Percentiles rank a stretch among this genome's conserved stretches.
Evolutionary conservation across 2,888 invertebrate species (phyloP).

Genomic region (Harpagoxenus sublaevis): DNA sequence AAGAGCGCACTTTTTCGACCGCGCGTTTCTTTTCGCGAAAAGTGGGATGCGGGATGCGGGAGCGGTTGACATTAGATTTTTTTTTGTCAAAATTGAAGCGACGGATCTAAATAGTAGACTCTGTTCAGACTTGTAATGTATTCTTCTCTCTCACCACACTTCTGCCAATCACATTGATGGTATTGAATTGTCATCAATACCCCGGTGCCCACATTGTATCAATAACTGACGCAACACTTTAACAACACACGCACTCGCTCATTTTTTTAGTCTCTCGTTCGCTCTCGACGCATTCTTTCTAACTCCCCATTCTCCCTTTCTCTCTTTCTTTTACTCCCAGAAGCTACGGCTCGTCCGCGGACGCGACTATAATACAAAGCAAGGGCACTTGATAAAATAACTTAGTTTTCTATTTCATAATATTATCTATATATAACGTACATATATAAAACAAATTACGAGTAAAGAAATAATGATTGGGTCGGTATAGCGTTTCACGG

Average conservation of each 20-base stretch:
- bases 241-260: conserved; percentile 70
- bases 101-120: conserved; percentile 82
- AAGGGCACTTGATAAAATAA: conserved; percentile 89
- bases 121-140: conserved; percentile 85
- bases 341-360: conserved; percentile 84
- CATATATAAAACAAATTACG: conserved; percentile 85
- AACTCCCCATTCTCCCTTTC: conserved; percentile 49
- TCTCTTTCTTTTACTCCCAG: conserved; percentile 76
- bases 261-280: conserved; percentile 56
- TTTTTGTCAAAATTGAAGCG: conserved; percentile 75
- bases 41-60: conserved; percentile 69
- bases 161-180: conserved; percentile 77
- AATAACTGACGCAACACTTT: conserved; percentile 82
- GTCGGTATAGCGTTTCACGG: conserved; percentile 81
- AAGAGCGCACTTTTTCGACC: background rate
- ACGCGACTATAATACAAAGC: conserved; percentile 88
- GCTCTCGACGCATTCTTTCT: conserved; percentile 57
- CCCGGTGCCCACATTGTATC: conserved; percentile 80
- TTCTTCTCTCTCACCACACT: conserved; percentile 83
- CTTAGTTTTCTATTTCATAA: conserved; percentile 87
- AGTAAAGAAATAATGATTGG: conserved; percentile 84
- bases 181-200: conserved; percentile 78
- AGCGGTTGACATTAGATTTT: conserved; percentile 65
- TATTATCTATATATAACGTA: conserved; percentile 86
- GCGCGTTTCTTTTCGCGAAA: conserved; percentile 54